A percentile compares a stretch with the other conserved stretches of the same genome.
These are phyloP conservation scores for Patella vulgata DNA, from an alignment of 1,140 invertebrate genomes.

Conservation along the genomic window DNA sequence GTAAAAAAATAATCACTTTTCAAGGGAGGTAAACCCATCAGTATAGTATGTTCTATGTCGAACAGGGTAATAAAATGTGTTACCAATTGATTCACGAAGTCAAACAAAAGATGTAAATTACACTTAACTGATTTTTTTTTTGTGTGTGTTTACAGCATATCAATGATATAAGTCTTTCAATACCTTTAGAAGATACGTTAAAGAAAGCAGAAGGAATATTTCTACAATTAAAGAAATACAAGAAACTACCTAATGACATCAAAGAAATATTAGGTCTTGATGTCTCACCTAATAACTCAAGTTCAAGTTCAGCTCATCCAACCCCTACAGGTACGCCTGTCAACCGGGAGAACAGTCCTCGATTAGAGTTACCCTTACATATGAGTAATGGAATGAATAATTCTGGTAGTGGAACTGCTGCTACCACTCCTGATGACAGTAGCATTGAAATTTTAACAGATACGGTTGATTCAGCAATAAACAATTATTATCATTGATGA, in stretches of 20 bases:
- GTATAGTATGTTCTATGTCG: too few species aligned
- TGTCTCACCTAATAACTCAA: slow-evolving; percentile 14
- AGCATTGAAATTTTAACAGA: slow-evolving; percentile 59
- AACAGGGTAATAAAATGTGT: too few species aligned
- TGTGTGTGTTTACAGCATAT: slow-evolving; percentile 92
- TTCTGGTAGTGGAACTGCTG: slow-evolving; percentile 35
- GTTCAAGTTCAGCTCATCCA: slow-evolving; percentile 27
- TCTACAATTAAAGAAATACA: slow-evolving; percentile 77
- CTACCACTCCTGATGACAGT: slow-evolving; percentile 54
- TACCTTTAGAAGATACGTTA: slow-evolving; percentile 83
- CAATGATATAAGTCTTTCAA: slow-evolving; percentile 87
- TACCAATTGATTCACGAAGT: too few species aligned
- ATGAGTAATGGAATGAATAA: slow-evolving; percentile 29
- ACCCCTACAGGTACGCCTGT: slow-evolving; percentile 29
- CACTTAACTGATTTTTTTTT: too few species aligned
- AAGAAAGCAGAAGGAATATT: slow-evolving; percentile 90
- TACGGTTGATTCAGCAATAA: slow-evolving; percentile 9
- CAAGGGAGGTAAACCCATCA: too few species aligned
- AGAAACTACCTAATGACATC: slow-evolving; percentile 52
- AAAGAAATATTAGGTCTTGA: slow-evolving; percentile 57
- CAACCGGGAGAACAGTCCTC: slow-evolving; percentile 18
- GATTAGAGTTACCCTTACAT: slow-evolving; percentile 21
- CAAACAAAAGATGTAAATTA: too few species aligned
- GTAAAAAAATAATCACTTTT: too few species aligned
- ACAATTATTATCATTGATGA: slow-evolving; percentile 14